phyloP scores from a whole-genome alignment of 2,888 invertebrate species.

The Furcula furcula region DNA sequence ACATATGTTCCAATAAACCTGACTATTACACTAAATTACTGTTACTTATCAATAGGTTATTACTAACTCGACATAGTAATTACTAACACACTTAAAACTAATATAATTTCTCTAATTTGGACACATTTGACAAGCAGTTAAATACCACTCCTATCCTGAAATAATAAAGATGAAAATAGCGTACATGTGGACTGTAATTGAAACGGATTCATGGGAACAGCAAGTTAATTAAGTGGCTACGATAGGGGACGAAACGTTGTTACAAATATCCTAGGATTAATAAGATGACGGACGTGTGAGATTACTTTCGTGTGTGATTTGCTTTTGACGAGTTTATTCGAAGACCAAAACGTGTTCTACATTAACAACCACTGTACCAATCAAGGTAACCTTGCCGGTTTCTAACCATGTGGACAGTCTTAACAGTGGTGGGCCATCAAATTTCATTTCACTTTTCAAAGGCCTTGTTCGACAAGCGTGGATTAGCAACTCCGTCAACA shows the following conservation, averaged over 20 bases:
- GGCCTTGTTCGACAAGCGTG: too few relatives aligned
- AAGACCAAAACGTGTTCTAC: too few relatives aligned
- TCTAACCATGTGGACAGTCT: too few relatives aligned
- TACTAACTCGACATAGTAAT: constrained; percentile 10
- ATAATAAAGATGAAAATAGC: neutral
- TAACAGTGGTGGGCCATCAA: too few relatives aligned
- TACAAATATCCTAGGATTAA: constrained; percentile 32
- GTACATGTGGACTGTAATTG: constrained; percentile 1
- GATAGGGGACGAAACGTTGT: constrained; percentile 30
- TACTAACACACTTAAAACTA: constrained; percentile 11
- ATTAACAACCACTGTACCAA: too few relatives aligned
- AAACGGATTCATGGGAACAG: constrained; percentile 9
- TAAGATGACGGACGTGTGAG: constrained; percentile 16
- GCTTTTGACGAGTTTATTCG: too few relatives aligned
- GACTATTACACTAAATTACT: constrained; percentile 1
- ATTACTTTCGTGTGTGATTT: too few relatives aligned
- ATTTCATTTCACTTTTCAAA: too few relatives aligned
- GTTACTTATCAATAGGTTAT: too few relatives aligned
- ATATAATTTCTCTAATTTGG: constrained; percentile 27
- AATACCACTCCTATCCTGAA: constrained; percentile 7
- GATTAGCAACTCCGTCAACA: too few relatives aligned
- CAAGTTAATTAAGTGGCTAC: constrained; percentile 42
- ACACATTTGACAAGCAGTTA: neutral
- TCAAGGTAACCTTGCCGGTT: too few relatives aligned
- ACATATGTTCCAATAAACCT: too few relatives aligned